A percentile compares a stretch with the other conserved stretches of the same genome.
phyloP scores from a whole-genome alignment of 2,797 vertebrate genomes.

The Oophaga sylvatica region DNA sequence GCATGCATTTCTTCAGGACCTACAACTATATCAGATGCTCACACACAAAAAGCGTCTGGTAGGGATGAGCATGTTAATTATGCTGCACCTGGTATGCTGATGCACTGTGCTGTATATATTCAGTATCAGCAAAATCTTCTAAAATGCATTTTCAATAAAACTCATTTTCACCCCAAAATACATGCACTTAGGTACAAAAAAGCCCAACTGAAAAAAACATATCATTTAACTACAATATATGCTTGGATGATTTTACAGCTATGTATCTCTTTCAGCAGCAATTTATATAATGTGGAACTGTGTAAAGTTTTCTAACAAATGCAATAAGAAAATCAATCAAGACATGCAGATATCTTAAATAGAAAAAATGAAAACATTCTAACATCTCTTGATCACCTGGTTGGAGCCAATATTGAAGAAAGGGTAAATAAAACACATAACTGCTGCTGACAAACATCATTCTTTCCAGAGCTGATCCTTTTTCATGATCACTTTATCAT shows the following conservation, averaged over 20 bases:
- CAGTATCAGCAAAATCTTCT: neutral
- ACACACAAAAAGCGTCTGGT: neutral
- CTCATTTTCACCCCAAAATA: too few relatives aligned
- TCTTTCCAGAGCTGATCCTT: constrained; percentile 57
- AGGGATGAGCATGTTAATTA: neutral
- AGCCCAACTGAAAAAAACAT: too few relatives aligned
- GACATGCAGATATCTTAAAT: neutral
- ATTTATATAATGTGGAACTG: neutral
- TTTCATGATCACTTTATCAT: constrained; percentile 63
- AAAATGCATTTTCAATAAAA: too few relatives aligned
- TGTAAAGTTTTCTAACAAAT: neutral
- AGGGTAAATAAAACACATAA: constrained; percentile 36
- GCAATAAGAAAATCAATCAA: neutral
- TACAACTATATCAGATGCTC: neutral
- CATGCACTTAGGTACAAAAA: too few relatives aligned
- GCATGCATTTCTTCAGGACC: too few relatives aligned
- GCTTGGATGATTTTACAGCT: neutral
- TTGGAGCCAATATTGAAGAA: neutral
- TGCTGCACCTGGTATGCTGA: neutral
- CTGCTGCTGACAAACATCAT: constrained; percentile 59
- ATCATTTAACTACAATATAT: neutral
- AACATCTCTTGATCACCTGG: constrained; percentile 1
- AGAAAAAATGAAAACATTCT: neutral
- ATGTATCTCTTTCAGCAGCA: neutral
- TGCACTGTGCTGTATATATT: neutral